These are phyloP conservation scores for Nestor notabilis DNA, from an alignment of 2,113 vertebrate genomes.

Conservation along the genomic window DNA sequence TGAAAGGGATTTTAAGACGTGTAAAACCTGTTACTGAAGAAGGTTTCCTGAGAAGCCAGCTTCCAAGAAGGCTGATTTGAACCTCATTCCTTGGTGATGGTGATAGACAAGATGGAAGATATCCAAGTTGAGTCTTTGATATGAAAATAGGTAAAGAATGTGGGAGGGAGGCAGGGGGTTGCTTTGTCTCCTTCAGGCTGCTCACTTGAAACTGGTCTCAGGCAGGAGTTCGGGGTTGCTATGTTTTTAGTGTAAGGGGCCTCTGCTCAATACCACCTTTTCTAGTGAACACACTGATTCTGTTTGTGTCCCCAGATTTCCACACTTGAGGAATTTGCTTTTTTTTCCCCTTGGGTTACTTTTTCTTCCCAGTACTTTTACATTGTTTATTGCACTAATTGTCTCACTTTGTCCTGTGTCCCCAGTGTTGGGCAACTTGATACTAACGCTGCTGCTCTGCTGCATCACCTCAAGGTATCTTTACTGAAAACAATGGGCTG, in stretches of 20 bases:
- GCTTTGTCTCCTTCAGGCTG: background rate
- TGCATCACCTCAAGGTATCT: background rate
- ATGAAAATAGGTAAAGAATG: background rate
- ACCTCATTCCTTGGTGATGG: background rate
- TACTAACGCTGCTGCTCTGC: background rate
- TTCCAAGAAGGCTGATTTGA: background rate
- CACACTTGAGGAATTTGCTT: background rate
- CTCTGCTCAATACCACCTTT: background rate
- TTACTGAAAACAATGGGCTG: background rate
- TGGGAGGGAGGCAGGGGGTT: background rate
- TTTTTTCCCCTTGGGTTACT: background rate
- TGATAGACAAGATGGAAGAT: background rate
- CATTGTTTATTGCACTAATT: background rate
- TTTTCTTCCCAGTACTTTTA: background rate
- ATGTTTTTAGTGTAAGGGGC: background rate
- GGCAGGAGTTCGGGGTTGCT: background rate
- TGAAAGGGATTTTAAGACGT: background rate
- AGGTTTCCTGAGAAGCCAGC: background rate
- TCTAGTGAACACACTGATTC: background rate
- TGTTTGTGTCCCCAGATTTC: background rate
- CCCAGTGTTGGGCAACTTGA: background rate
- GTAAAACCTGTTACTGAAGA: conserved; percentile 21
- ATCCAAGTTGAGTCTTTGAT: background rate
- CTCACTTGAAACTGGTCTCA: background rate
- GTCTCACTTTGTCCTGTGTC: background rate